Base-by-base conservation (phyloP, 2,113 vertebrate genomes). In the Mola mola region DNA sequence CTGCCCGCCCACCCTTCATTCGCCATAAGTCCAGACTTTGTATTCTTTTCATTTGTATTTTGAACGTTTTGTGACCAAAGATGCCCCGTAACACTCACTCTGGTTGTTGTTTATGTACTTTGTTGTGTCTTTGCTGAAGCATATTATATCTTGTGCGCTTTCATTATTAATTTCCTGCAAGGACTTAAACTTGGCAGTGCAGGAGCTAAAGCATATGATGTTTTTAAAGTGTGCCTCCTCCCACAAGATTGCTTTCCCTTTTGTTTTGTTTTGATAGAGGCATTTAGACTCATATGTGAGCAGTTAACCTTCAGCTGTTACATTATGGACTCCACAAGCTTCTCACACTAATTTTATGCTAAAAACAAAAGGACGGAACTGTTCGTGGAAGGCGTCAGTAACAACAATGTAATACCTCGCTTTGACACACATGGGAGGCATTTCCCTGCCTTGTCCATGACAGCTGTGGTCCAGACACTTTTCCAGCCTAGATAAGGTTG, bases 391-490 rank as follows among this genome's bases (percentile, higher is more conserved):
- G 57, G 72, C 59, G 43, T 43, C 61, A 43, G 28, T 78, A 37
- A 59, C 48, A 66, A 57, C 75, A 66, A 50, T 65, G 75, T 82
- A 82, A 80, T 70, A 72, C 56, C 56, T 61, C 8, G 6, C 57
- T 52, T 71, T 71, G 60, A 78, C 82, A 83, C 68, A 85, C 66
- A 76, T 10, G 51, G 51, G 67, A 66, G 59, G 65, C 24, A 71
- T 78, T 70, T 67, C 46, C 6, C 53, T 29, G 60, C 61, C 9
- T 19, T 15, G 49, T 64, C 57, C 25, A 25, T 64, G 75, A 64
- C 77, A 83, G 75, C 69, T 34, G 38, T 22, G 63, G 55, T 79
- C 67, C 66, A 66, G 50, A 63, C 20, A 59, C 75, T 78, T 87
- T 63, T 34, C 31, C 74, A 46, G 60, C 41, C 47, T 11, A 48